These are phyloP conservation scores for Autographa gamma DNA, from an alignment of 2,888 invertebrate species.

Conservation along the genomic window DNA sequence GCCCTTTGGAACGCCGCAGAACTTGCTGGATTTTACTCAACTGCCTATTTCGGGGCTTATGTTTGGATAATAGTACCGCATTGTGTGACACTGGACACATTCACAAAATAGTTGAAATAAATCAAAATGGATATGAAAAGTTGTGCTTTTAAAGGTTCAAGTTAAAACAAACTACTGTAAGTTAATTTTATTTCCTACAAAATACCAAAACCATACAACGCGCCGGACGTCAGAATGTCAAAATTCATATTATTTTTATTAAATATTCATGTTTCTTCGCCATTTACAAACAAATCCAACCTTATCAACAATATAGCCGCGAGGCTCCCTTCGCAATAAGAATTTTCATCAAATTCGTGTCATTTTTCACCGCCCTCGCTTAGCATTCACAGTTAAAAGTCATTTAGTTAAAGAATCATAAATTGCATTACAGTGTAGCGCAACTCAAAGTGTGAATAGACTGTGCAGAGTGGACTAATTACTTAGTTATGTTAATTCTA, in stretches of 20 bases:
- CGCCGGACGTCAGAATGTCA: constrained; percentile 3
- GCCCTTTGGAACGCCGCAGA: constrained; percentile 65
- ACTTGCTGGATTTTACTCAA: constrained; percentile 41
- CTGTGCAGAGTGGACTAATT: constrained; percentile 64
- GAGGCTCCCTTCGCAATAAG: constrained; percentile 34
- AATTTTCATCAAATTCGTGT: constrained; percentile 43
- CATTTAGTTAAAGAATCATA: constrained; percentile 48
- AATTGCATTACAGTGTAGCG: constrained; percentile 48
- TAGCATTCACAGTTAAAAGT: constrained; percentile 38
- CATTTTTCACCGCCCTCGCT: constrained; percentile 30
- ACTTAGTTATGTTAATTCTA: constrained; percentile 68
- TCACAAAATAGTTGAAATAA: not conserved
- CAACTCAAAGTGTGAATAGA: constrained; percentile 46
- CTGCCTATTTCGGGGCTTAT: constrained; percentile 16
- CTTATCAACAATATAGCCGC: constrained; percentile 36
- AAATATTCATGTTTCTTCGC: constrained; percentile 19
- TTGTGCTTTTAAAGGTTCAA: not conserved
- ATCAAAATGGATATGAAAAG: not conserved
- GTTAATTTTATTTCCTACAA: not conserved
- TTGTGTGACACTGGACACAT: not conserved
- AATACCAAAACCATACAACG: not conserved
- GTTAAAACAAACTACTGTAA: not conserved
- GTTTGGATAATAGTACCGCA: constrained; percentile 14
- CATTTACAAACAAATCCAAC: constrained; percentile 34
- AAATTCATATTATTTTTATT: constrained; percentile 26